Conservation (phyloP, 2,888 invertebrate genomes). For the Volucella zonaria region DNA sequence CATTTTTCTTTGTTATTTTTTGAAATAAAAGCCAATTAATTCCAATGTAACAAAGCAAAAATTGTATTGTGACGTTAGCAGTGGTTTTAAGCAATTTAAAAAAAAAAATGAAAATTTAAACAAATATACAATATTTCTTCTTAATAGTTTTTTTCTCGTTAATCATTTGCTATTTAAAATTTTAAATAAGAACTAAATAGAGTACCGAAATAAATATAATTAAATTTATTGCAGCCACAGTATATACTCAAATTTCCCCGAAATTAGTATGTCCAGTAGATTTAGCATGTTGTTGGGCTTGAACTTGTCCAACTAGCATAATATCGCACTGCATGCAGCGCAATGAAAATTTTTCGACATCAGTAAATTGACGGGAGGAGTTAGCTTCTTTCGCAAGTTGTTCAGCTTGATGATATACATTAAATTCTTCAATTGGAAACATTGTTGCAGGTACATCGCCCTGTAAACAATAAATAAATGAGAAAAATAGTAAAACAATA, state of each 20-base stretch:
- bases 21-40: conserved; percentile 58
- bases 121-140: conserved; percentile 21
- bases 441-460: conserved; percentile 90
- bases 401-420: conserved; percentile 90
- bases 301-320: conserved; percentile 89
- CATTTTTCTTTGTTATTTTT: conserved; percentile 33
- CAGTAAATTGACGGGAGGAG: conserved; percentile 94
- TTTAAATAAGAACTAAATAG: conserved; percentile 65
- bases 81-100: conserved; percentile 64
- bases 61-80: conserved; percentile 69
- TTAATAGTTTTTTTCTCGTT: conserved; percentile 6
- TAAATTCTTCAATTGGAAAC: conserved; percentile 89
- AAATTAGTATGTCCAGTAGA: conserved; percentile 92
- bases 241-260: conserved; percentile 87
- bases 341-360: conserved; percentile 92
- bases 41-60: conserved; percentile 52
- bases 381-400: conserved; percentile 94
- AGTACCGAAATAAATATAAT: conserved; percentile 72
- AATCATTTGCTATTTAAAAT: conserved; percentile 42
- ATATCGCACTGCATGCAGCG: conserved; percentile 92
- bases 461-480: conserved; percentile 81
- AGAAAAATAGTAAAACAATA: no score
- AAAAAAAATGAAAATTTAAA: conserved; percentile 74
- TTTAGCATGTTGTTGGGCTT: conserved; percentile 93
- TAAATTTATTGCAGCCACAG: conserved; percentile 68